A percentile compares a stretch with the other conserved stretches of the same genome.
phyloP scores from a whole-genome alignment of 1,140 invertebrate species.

The Gryon sp. region DNA sequence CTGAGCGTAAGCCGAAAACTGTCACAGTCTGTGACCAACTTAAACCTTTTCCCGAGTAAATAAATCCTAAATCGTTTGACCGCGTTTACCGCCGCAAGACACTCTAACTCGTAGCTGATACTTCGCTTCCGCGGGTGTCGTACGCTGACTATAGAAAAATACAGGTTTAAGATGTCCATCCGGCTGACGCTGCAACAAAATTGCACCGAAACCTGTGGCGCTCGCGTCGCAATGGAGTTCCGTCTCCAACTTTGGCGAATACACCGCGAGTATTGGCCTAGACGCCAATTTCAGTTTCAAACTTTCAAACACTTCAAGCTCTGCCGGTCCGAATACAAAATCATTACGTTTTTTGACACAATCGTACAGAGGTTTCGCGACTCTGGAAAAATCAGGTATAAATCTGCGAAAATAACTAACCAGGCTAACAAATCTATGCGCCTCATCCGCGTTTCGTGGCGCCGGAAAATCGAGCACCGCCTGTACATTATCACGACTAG shows the following conservation, averaged over 20 bases:
- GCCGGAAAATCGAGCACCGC: too few species aligned
- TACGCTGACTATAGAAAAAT: neutral
- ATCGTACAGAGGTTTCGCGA: neutral
- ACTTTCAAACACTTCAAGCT: neutral
- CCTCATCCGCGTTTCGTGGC: neutral
- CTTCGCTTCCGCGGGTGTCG: neutral
- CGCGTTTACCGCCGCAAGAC: too few species aligned
- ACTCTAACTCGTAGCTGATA: too few species aligned
- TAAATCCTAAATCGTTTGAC: too few species aligned
- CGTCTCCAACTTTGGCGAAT: neutral
- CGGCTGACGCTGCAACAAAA: neutral
- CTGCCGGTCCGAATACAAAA: neutral
- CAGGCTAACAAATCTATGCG: neutral
- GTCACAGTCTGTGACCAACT: too few species aligned
- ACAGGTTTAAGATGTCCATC: neutral
- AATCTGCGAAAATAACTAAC: neutral
- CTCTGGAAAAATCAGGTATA: neutral
- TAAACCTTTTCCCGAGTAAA: too few species aligned
- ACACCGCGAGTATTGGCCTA: neutral
- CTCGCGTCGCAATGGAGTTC: neutral
- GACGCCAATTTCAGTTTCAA: neutral
- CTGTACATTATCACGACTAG: neutral
- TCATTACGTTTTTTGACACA: neutral
- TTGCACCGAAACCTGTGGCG: neutral
- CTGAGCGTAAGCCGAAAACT: too few species aligned